These are phyloP conservation scores for Zeus faber DNA, from an alignment of 2,113 vertebrate genomes.

Conservation along the genomic window DNA sequence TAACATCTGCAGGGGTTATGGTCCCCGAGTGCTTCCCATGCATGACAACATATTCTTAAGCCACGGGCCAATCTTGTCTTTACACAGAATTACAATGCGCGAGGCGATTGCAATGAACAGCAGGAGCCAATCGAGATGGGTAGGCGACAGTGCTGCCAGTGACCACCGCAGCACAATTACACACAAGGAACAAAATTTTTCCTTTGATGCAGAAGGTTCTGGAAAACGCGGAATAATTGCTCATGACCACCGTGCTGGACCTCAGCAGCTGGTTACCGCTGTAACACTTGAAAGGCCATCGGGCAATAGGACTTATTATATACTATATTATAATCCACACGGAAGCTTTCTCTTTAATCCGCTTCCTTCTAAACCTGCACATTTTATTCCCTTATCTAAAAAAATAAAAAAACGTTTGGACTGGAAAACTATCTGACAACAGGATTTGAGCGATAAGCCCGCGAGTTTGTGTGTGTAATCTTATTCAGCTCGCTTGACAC, in stretches of 20 bases:
- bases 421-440: slow-evolving; percentile 12
- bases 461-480: slow-evolving; percentile 15
- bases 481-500: slow-evolving; percentile 9
- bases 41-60: slow-evolving; percentile 26
- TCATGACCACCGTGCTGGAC: no score
- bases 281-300: no score
- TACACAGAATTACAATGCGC: no score
- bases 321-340: slow-evolving; percentile 7
- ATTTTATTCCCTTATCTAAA: neutral
- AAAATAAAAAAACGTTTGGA: neutral
- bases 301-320: neutral
- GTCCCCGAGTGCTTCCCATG: slow-evolving; percentile 30
- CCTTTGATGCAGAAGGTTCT: no score
- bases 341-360: slow-evolving; percentile 9
- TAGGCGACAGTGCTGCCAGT: no score
- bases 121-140: no score
- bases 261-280: no score
- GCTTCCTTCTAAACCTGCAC: neutral
- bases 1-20: slow-evolving; percentile 31
- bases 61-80: no score
- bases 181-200: no score
- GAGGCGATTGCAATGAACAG: no score
- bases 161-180: no score
- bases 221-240: no score
- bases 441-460: slow-evolving; percentile 2